Conservation (phyloP, 2,113 vertebrate species). For the Heptranchias perlo region DNA sequence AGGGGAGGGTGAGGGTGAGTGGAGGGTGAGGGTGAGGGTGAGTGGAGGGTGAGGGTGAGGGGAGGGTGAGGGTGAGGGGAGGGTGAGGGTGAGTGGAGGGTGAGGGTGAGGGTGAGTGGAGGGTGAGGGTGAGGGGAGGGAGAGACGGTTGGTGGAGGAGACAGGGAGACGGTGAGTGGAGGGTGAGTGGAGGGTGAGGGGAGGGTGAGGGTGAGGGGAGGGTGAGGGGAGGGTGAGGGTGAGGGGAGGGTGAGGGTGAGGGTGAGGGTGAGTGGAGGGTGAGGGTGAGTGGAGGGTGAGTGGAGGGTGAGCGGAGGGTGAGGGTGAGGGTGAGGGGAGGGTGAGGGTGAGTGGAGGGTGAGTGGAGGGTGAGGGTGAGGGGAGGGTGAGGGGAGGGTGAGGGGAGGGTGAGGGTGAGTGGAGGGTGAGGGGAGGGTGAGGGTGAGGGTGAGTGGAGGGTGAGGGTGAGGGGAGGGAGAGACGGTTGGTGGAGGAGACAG, state of each 20-base stretch:
- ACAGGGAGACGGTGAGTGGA: no score
- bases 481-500: no score
- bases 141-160: no score
- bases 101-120: background rate
- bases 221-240: background rate
- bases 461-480: background rate
- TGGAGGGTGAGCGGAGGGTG: background rate
- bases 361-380: accelerated
- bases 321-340: background rate
- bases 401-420: background rate
- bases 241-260: no score
- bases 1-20: no score
- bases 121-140: no score
- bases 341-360: no score
- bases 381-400: no score
- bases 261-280: background rate
- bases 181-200: background rate
- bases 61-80: background rate
- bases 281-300: background rate
- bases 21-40: background rate
- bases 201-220: background rate
- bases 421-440: no score
- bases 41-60: background rate
- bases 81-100: background rate
- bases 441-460: background rate